Conservation (phyloP, 2,797 vertebrate species). For the Vipera latastei region DNA sequence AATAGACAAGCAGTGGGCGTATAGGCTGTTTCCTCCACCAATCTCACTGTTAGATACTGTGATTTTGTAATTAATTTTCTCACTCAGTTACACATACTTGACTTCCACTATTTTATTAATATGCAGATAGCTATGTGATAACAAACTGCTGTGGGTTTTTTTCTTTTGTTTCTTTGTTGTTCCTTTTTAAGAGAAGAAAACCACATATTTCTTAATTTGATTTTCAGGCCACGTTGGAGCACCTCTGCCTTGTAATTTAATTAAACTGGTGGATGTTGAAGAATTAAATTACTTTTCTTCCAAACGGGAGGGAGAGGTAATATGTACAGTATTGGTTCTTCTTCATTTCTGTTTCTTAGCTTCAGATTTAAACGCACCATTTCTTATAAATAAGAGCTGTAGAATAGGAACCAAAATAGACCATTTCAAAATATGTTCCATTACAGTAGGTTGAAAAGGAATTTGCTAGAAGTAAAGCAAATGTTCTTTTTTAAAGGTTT, state of each 20-base stretch:
- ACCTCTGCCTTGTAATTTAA: constrained; percentile 93
- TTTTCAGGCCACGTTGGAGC: constrained; percentile 92
- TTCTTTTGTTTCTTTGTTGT: neutral
- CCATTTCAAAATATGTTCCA: neutral
- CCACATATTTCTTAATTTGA: constrained; percentile 45
- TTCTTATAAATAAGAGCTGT: neutral
- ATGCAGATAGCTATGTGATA: constrained; percentile 1
- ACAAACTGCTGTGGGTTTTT: constrained; percentile 5
- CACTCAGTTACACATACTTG: neutral
- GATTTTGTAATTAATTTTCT: neutral
- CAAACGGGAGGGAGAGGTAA: constrained; percentile 95
- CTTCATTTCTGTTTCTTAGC: neutral
- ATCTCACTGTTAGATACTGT: neutral
- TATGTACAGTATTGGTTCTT: neutral
- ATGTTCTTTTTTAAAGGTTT: neutral
- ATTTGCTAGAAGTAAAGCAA: neutral
- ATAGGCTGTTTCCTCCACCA: neutral
- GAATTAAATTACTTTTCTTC: constrained; percentile 96
- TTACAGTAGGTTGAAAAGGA: neutral
- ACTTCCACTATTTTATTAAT: neutral
- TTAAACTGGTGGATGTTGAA: constrained; percentile 90
- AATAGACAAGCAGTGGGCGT: neutral
- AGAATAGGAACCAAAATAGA: neutral
- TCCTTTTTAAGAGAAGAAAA: neutral
- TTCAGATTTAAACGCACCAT: neutral